Evolutionary conservation across 92 coral and sea anemone genomes (phyloP), one percentile per base, ranked within the genome.

Genomic region (Micromussa lordhowensis): DNA sequence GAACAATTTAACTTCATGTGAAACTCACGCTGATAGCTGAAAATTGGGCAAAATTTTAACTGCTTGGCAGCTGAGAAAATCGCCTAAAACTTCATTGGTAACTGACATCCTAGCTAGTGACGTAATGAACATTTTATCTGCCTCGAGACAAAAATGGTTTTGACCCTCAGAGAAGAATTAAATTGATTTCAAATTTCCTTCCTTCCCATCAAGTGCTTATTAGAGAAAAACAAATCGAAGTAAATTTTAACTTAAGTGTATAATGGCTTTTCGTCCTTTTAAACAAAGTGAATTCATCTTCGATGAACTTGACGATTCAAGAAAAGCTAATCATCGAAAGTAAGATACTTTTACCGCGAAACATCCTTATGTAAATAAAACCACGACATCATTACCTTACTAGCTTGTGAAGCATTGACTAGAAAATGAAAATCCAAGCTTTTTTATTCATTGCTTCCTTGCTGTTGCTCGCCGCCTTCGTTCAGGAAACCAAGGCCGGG

Each of bases 391-490:
- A 28, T 68, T 24, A 29, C 16, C 74, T n/a, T 28, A 16, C 26
- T 29, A 40, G 28, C 79, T 35, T 6, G 54, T 73, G 31, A 76
- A 76, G 11, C 36, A 21, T 18, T 29, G 4, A 4, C 26, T 1
- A 13, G 10, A 77, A 77, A 77, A 77, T 77, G 81, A 77, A 48
- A 34, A 54, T 28, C 24, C 81, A 26, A 77, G 63, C 64, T 35
- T 77, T 77, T 16, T 12, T 77, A 14, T 51, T 77, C 21, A 18
- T 53, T 11, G 61, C 36, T 29, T 19, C n/a, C 36, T 12, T 44
- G 64, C 32, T 77, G 36, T 28, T 77, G 24, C 44, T 53, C 32
- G 53, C 63, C 10, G 34, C 32, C 35, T 17, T 53, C 3, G 63
- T 77, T 51, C 66, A 77, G 6, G 64, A 77, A 16, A 35, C 13